Base-by-base conservation (phyloP, 2,888 invertebrate genomes). In the Ophioninae sp. region DNA sequence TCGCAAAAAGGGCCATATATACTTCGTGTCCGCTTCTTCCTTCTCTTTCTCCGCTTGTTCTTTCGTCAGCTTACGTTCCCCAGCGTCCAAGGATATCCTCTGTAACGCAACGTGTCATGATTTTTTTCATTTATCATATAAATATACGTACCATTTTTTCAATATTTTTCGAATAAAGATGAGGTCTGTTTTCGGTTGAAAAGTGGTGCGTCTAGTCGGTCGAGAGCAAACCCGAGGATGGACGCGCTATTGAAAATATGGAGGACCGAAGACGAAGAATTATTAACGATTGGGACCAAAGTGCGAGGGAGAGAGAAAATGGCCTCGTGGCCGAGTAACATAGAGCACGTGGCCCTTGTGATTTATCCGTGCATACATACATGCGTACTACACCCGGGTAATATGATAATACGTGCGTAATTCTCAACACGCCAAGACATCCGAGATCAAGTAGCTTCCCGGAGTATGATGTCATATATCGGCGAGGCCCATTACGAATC, bases 1-100 rank as follows among this genome's bases (percentile, higher is more conserved):
- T 62, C 78, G 84, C 84, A 84, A 84, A 84, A 84, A 84, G 72
- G 70, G 70, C 67, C 30, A 70, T 72, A 65, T 57, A 64, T 73
- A 61, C 61, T 79, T 62, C 23, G 57, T 65, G 20, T 73, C 59
- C 61, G 57, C 67, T 73, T 41, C 69, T 61, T 70, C 76, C 65
- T 62, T 50, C 21, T 59, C 74, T 76, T 57, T 30, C 61, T 30
- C 37, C 20, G 23, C 41, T 50, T 39, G 59, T n/a, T 21, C 39
- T 44, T 41, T 77, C 41, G 10, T 57, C 81, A 67, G 50, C 70
- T 79, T 76, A 41, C 21, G n/a, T 65, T 62, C 73, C 30, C 20
- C 68, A 23, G 23, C 41, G 17, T 67, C 67, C 17, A 62, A 61
- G n/a, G 30, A n/a, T 30, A 30, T 62, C 17, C 39, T 17, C 39